phyloP scores from a whole-genome alignment of 2,113 vertebrate species.

The Myodes glareolus region DNA sequence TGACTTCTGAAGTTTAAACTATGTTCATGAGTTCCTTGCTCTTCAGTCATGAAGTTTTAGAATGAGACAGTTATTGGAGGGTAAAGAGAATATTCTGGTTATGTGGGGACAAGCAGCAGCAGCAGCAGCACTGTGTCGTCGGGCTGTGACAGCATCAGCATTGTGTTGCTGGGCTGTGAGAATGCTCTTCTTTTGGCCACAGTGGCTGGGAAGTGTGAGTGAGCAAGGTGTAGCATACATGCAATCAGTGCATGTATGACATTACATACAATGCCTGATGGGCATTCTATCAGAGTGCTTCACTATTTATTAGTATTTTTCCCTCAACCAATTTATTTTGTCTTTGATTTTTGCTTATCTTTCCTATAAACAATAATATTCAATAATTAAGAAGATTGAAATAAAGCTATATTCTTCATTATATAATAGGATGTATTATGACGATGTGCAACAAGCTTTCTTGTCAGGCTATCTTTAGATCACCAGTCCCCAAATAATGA shows the following conservation, averaged over 20 bases:
- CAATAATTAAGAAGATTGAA: conserved; percentile 13
- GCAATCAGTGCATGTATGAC: not conserved
- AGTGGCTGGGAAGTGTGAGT: conserved; percentile 2
- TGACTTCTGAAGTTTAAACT: conserved; percentile 22
- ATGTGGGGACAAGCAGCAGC: not conserved
- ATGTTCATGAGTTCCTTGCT: conserved; percentile 57
- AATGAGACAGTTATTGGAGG: conserved; percentile 8
- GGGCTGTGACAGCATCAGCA: not conserved
- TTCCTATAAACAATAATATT: conserved; percentile 37
- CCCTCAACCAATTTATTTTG: not conserved
- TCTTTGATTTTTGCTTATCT: not conserved
- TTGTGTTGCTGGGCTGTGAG: not conserved
- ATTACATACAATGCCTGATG: too few relatives aligned
- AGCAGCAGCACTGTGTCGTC: not conserved
- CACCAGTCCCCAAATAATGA: not conserved
- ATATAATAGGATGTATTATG: not conserved
- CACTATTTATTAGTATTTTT: conserved; percentile 16
- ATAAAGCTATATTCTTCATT: conserved; percentile 3
- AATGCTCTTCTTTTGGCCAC: not conserved
- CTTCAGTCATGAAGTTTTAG: conserved; percentile 60
- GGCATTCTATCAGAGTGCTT: not conserved
- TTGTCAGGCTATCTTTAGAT: not conserved
- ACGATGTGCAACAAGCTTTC: not conserved
- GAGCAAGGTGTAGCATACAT: not conserved
- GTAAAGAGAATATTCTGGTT: not conserved